These are phyloP conservation scores for Polydrusus pterygomalis DNA, from an alignment of 2,888 invertebrate genomes.

Conservation along the genomic window DNA sequence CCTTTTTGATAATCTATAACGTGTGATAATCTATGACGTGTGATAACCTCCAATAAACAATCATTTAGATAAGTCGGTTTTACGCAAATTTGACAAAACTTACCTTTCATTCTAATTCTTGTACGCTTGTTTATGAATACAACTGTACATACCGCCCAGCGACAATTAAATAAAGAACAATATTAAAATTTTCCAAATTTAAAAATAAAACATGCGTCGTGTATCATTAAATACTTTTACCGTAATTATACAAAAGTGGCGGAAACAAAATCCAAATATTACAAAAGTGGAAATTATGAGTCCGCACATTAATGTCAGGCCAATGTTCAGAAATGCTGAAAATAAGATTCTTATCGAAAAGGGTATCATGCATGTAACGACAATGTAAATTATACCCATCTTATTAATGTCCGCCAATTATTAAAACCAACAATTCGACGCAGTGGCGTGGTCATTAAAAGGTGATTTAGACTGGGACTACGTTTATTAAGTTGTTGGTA, in stretches of 20 bases:
- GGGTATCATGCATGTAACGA: constrained; percentile 70
- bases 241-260: constrained; percentile 49
- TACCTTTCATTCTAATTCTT: no score
- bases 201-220: constrained; percentile 39
- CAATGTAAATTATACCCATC: constrained; percentile 66
- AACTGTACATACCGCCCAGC: neutral
- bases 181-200: neutral
- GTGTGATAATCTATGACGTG: no score
- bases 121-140: no score
- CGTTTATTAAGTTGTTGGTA: neutral
- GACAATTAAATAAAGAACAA: constrained; percentile 19
- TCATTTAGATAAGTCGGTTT: no score
- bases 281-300: constrained; percentile 63
- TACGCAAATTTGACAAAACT: no score
- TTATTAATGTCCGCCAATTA: constrained; percentile 64
- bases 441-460: constrained; percentile 49
- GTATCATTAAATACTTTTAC: constrained; percentile 46
- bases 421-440: constrained; percentile 66
- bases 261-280: constrained; percentile 48
- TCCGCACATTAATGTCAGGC: constrained; percentile 63
- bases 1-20: no score
- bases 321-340: constrained; percentile 61
- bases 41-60: no score
- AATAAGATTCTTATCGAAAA: constrained; percentile 68
- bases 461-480: constrained; percentile 20